Evolutionary conservation across 2,113 vertebrate genomes (phyloP), one percentile per base, ranked within the genome.

Genomic region (Hucho hucho): DNA sequence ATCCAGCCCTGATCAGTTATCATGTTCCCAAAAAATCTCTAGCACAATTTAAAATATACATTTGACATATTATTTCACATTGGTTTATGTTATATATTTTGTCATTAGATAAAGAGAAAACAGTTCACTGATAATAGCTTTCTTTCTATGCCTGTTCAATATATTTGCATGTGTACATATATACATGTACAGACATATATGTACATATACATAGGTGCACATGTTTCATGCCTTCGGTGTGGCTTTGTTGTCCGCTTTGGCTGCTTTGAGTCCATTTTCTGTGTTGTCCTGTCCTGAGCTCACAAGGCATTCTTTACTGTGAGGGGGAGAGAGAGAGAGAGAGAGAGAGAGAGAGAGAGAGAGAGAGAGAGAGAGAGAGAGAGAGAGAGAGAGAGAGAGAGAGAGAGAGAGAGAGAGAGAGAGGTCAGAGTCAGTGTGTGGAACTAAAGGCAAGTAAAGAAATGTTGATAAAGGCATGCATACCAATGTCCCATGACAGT

Each of bases 261-360:
- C 96, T 86, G 94, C 95, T 0, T 94, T 93, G 87, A 95, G 82
- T 81, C 97, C 97, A 0, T 98, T 98, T 90, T 99, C 97, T 0
- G 97, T 98, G 88, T 98, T 98, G 92, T 99, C 97, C 0, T 97
- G 97, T 77, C 95, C 97, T 4, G 96, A 96, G 81, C 94, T 98
- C 89, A 99, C 96, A 4, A 99, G 96, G 82, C 96, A 98, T 78
- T 98, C 97, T 89, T 98, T 98, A 93, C 96, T 96, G 87, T 3
- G 74, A 82, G 26, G 64, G 64, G 53, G 64, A 76, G 11, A 86
- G 58, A 75, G 11, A 75, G 74, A 73, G 20, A 73, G 47, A 49
- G 24, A 65, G 28, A 22, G 14, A 65, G 26, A 43, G n/a, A 59
- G 12, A 69, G 7, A 72, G 22, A 4, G 11, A 63, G 5, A 64